A percentile compares a stretch with the other conserved stretches of the same genome.
phyloP scores from a whole-genome alignment of 2,888 invertebrate species.

The Brachycybe producta region DNA sequence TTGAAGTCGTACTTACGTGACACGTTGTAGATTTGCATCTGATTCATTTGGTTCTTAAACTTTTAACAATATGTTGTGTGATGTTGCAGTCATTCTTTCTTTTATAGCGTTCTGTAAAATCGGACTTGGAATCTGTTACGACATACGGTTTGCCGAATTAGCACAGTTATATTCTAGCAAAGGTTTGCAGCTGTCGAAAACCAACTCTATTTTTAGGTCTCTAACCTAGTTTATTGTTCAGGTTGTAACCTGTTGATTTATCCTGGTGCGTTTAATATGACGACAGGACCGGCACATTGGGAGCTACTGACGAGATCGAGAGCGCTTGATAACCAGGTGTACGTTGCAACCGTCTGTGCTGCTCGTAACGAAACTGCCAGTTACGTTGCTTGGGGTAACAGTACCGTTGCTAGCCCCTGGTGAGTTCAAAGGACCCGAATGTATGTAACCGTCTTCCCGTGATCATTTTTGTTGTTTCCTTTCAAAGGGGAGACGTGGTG shows the following conservation, averaged over 20 bases:
- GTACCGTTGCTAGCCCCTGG: slow-evolving; percentile 69
- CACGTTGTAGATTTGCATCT: too few species aligned
- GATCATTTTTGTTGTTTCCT: slow-evolving; percentile 12
- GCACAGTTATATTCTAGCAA: slow-evolving; percentile 42
- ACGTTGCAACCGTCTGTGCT: slow-evolving; percentile 69
- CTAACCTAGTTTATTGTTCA: slow-evolving; percentile 27
- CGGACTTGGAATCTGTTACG: slow-evolving; percentile 90
- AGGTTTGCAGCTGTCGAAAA: slow-evolving; percentile 41
- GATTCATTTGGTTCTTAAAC: too few species aligned
- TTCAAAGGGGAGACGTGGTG: slow-evolving; percentile 49
- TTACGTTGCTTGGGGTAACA: slow-evolving; percentile 83
- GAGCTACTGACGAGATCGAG: slow-evolving; percentile 64
- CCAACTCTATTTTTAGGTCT: neutral
- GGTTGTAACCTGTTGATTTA: slow-evolving; percentile 77
- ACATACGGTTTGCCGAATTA: slow-evolving; percentile 81
- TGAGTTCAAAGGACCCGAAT: slow-evolving; percentile 1
- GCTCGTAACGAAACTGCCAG: slow-evolving; percentile 56
- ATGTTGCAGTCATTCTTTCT: slow-evolving; percentile 9
- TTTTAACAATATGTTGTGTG: too few species aligned
- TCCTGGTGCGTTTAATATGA: slow-evolving; percentile 93
- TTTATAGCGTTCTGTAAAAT: slow-evolving; percentile 50
- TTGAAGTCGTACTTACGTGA: too few species aligned
- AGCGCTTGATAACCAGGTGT: slow-evolving; percentile 79
- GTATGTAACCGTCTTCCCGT: neutral
- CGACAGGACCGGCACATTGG: slow-evolving; percentile 90